phyloP scores from a whole-genome alignment of 2,888 invertebrate species.

The Rhagophthalmus giganteus region DNA sequence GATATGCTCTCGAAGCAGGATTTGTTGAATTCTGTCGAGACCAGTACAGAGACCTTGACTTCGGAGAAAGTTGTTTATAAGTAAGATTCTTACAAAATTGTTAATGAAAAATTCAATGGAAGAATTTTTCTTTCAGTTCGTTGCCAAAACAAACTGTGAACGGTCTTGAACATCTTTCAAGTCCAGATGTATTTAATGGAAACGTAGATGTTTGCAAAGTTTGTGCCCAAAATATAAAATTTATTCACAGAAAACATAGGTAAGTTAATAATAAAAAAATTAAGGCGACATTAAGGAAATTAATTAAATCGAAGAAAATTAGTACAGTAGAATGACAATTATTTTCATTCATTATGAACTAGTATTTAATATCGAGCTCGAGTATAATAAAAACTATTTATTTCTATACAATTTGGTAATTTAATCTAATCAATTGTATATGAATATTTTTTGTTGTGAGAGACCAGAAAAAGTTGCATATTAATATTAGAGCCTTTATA shows the following conservation, averaged over 20 bases:
- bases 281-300: not conserved
- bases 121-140: conserved; percentile 41
- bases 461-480: too few species aligned
- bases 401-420: too few species aligned
- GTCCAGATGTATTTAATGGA: conserved; percentile 38
- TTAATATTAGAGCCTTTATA: too few species aligned
- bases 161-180: conserved; percentile 49
- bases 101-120: too few species aligned
- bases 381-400: too few species aligned
- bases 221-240: conserved; percentile 48
- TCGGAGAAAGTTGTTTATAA: conserved; percentile 47
- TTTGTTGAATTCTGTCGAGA: conserved; percentile 51
- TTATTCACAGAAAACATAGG: conserved; percentile 45
- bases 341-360: too few species aligned
- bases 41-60: conserved; percentile 61
- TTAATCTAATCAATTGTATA: too few species aligned
- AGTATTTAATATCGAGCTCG: too few species aligned
- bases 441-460: too few species aligned
- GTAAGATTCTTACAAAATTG: too few species aligned
- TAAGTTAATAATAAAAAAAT: conserved; percentile 23
- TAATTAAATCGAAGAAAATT: too few species aligned
- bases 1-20: conserved; percentile 18
- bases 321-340: too few species aligned
- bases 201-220: conserved; percentile 46
- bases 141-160: conserved; percentile 49